These are phyloP conservation scores for Lampris megalopsis DNA, from an alignment of 2,113 vertebrate genomes.

Conservation along the genomic window DNA sequence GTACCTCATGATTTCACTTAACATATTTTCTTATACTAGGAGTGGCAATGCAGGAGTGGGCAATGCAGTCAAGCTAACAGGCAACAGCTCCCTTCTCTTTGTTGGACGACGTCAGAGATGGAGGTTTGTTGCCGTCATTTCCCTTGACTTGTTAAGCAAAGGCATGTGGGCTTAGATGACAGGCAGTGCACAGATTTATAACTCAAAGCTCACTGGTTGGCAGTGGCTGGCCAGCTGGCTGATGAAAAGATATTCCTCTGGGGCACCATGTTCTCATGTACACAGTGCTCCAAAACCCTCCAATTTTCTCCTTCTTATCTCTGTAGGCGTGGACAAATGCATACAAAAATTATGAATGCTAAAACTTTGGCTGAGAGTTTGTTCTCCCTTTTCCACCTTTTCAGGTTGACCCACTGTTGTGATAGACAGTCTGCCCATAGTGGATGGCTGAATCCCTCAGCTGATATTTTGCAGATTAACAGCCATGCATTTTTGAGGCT, in stretches of 20 bases:
- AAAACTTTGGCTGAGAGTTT: too few relatives aligned
- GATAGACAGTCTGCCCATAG: too few relatives aligned
- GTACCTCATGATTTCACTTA: not conserved
- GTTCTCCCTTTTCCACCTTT: too few relatives aligned
- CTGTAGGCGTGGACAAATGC: too few relatives aligned
- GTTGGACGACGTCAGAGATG: slow-evolving; percentile 49
- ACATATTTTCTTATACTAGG: not conserved
- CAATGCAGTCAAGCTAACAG: not conserved
- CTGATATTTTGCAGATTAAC: too few relatives aligned
- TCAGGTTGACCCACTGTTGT: too few relatives aligned
- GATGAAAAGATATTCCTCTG: slow-evolving; percentile 56
- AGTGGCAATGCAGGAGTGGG: not conserved
- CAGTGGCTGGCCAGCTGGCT: slow-evolving; percentile 39
- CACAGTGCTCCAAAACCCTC: not conserved
- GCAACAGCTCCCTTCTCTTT: slow-evolving; percentile 27
- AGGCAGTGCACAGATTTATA: slow-evolving; percentile 50
- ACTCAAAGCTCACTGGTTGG: slow-evolving; percentile 53
- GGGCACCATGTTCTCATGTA: not conserved
- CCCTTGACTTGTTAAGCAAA: slow-evolving; percentile 51
- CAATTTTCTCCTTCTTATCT: not conserved
- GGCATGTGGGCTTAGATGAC: slow-evolving; percentile 54
- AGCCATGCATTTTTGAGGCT: too few relatives aligned
- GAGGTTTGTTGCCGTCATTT: slow-evolving; percentile 41
- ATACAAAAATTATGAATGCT: too few relatives aligned
- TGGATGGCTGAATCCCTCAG: too few relatives aligned